phyloP scores from a whole-genome alignment of 2,113 vertebrate genomes.

The Spea bombifrons region DNA sequence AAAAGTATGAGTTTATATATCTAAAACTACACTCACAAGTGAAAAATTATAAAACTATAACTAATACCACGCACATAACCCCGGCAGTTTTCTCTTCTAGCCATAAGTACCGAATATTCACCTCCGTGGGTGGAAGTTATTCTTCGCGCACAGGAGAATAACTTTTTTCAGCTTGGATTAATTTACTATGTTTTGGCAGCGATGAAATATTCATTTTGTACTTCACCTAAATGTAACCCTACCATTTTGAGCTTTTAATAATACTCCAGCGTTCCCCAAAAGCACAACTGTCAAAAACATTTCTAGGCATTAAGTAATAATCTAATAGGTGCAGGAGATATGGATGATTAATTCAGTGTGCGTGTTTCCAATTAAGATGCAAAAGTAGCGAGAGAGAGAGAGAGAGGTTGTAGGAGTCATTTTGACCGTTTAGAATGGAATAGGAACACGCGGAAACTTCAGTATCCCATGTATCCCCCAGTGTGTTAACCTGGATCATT shows the following conservation, averaged over 20 bases:
- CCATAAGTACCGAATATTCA: slow-evolving; percentile 26
- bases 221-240: slow-evolving; percentile 37
- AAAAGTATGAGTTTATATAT: background rate
- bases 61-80: background rate
- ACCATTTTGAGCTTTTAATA: slow-evolving; percentile 7
- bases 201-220: slow-evolving; percentile 32
- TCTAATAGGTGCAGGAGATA: slow-evolving; percentile 31
- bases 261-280: slow-evolving; percentile 24
- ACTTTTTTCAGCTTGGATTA: slow-evolving; percentile 37
- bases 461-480: slow-evolving; percentile 6
- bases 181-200: slow-evolving; percentile 40
- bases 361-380: slow-evolving; percentile 44
- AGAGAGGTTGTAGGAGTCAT: background rate
- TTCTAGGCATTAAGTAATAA: slow-evolving; percentile 32
- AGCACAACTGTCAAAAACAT: slow-evolving; percentile 35
- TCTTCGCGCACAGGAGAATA: slow-evolving; percentile 14
- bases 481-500: slow-evolving; percentile 30
- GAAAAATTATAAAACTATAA: background rate
- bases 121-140: slow-evolving; percentile 23
- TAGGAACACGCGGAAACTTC: slow-evolving; percentile 25
- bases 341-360: slow-evolving; percentile 15
- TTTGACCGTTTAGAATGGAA: background rate
- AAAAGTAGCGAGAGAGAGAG: slow-evolving; percentile 7
- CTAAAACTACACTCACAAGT: too few species aligned
- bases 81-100: background rate